phyloP scores from a whole-genome alignment of 2,888 invertebrate genomes.

The Sphinx pinastri region DNA sequence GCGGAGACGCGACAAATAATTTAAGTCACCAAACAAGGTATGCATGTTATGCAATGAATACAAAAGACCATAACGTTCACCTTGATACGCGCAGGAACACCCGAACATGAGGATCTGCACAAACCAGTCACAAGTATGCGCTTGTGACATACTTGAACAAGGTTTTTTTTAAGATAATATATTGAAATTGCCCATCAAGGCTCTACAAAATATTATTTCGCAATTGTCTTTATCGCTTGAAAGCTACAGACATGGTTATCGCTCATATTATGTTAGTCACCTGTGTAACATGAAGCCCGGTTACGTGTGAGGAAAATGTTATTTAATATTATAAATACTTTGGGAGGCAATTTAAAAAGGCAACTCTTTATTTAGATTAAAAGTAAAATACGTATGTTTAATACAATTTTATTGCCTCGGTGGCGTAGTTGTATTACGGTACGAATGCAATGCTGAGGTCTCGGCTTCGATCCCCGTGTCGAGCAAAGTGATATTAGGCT shows the following conservation, averaged over 20 bases:
- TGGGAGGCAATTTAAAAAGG: too few species aligned
- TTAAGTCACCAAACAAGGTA: constrained; percentile 29
- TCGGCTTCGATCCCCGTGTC: too few species aligned
- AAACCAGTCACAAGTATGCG: constrained; percentile 62
- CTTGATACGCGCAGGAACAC: constrained; percentile 51
- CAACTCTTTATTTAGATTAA: too few species aligned
- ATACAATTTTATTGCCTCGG: background rate
- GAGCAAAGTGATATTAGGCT: too few species aligned
- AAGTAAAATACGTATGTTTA: too few species aligned
- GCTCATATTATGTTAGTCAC: constrained; percentile 11
- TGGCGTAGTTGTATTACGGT: too few species aligned
- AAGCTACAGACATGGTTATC: constrained; percentile 25
- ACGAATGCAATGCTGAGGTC: too few species aligned
- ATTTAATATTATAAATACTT: background rate
- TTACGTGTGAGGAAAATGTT: constrained; percentile 1
- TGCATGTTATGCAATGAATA: constrained; percentile 48
- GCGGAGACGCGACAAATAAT: background rate
- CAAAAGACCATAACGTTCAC: constrained; percentile 45
- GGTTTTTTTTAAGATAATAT: constrained; percentile 54
- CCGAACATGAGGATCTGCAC: constrained; percentile 50
- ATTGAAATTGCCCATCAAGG: constrained; percentile 56
- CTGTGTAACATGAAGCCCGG: background rate
- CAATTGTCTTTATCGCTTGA: constrained; percentile 13
- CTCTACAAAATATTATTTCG: constrained; percentile 22
- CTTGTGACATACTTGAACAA: constrained; percentile 69